Base-by-base conservation (phyloP, 2,888 invertebrate species). In the Archaeoteleia sp. region DNA sequence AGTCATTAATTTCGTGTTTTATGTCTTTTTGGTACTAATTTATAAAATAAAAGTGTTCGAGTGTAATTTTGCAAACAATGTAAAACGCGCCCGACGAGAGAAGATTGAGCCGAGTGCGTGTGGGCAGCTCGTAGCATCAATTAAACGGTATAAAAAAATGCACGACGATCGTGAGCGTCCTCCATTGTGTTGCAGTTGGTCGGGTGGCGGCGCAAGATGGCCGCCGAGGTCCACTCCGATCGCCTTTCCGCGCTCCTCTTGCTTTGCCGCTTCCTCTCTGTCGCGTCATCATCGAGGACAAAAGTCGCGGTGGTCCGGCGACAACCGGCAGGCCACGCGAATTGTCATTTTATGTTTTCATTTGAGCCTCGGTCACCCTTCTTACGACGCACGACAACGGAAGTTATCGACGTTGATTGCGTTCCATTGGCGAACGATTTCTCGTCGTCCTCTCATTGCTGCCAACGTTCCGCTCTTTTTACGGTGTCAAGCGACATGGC, bases 171-270 rank as follows among this genome's bases (percentile, higher is more conserved):
- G 37, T 20, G 57, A 15, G 27, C 63, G 32, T 63, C 55, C 63
- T 62, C 54, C 62, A 63, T 63, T 63, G 63, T 55, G 49, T 29
- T 40, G 53, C 45, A 51, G 29, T 40, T 35, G 37, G 37, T 63
- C 42, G 48, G 30, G 37, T 55, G 43, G 49, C 30, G 37, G n/a
- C 10, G 35, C 55, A 63, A 63, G 54, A 62, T 62, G 62, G 62
- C 62, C 48, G 62, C 62, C 54, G 6, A 29, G 29, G 37, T 27
- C 27, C 15, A 39, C 39, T 25, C 9, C 17, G 29, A n/a, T 23
- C 17, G 9, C n/a, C n/a, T 29, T n/a, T 29, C 29, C 9, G 4
- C n/a, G 29, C 6, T n/a, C 6, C 9, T n/a, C 8, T 29, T 29
- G 29, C n/a, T 13, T 32, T 9, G 37, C 15, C 14, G 25, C 5